phyloP scores from a whole-genome alignment of 2,888 invertebrate species.

The Charanyca ferruginea region DNA sequence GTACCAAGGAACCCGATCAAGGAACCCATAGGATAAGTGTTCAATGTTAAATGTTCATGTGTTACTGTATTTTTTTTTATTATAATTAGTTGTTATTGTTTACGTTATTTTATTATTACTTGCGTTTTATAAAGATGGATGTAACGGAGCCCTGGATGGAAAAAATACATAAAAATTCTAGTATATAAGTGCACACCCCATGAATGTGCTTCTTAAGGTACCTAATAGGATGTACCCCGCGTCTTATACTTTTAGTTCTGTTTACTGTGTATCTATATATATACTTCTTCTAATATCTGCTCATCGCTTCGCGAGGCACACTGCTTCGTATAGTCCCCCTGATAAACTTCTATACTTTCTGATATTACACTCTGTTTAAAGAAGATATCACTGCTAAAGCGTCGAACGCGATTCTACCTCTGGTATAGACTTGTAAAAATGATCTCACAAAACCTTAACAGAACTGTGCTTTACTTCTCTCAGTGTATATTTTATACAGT shows the following conservation, averaged over 20 bases:
- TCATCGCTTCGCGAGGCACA: slow-evolving; percentile 88
- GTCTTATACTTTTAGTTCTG: slow-evolving; percentile 79
- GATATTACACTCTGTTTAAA: slow-evolving; percentile 75
- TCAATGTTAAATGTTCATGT: slow-evolving; percentile 78
- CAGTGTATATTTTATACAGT: background rate
- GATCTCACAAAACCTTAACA: background rate
- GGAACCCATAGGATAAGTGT: slow-evolving; percentile 75
- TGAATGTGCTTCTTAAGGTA: slow-evolving; percentile 90
- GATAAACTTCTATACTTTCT: slow-evolving; percentile 77
- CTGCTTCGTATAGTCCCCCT: slow-evolving; percentile 85
- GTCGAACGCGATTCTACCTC: slow-evolving; percentile 77
- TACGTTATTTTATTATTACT: slow-evolving; percentile 67
- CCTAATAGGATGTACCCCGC: slow-evolving; percentile 83
- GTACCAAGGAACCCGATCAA: slow-evolving; percentile 60
- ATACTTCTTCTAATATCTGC: slow-evolving; percentile 78
- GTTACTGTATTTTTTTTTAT: slow-evolving; percentile 70
- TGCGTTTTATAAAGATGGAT: slow-evolving; percentile 71
- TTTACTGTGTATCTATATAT: slow-evolving; percentile 80
- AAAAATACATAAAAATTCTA: slow-evolving; percentile 73
- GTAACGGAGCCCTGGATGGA: slow-evolving; percentile 88
- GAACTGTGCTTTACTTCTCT: background rate
- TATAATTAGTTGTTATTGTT: slow-evolving; percentile 56
- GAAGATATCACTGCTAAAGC: slow-evolving; percentile 76
- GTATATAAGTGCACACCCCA: slow-evolving; percentile 89
- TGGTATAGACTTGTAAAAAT: background rate